A percentile compares a stretch with the other conserved stretches of the same genome.
These are phyloP conservation scores for Eugnorisma glareosa DNA, from an alignment of 2,888 invertebrate species.

Conservation along the genomic window DNA sequence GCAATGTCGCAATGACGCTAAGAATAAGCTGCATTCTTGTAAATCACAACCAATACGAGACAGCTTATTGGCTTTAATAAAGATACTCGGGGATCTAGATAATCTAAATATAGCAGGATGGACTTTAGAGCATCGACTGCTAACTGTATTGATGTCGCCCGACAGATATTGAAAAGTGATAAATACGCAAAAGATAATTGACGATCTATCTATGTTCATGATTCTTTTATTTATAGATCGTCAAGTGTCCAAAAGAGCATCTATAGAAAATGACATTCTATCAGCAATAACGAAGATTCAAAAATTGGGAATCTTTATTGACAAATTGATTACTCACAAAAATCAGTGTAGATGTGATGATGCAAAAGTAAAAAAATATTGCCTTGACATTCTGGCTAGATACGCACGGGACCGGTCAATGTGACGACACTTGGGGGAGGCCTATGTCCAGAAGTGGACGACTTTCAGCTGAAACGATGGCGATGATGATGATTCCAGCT, in stretches of 20 bases:
- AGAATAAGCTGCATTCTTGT: slow-evolving; percentile 11
- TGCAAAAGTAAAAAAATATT: background rate
- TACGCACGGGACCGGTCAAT: too few relatives aligned
- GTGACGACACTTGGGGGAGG: too few relatives aligned
- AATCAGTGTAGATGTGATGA: too few relatives aligned
- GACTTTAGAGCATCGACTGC: slow-evolving; percentile 7
- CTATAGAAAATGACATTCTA: background rate
- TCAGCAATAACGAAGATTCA: background rate
- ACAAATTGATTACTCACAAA: too few relatives aligned
- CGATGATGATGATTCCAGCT: too few relatives aligned
- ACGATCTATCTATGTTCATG: background rate
- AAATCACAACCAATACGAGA: slow-evolving; percentile 23
- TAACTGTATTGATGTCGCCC: background rate
- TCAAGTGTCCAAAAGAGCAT: background rate
- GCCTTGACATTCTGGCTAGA: too few relatives aligned
- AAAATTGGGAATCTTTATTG: too few relatives aligned
- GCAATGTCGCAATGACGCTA: background rate
- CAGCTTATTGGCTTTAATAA: slow-evolving; percentile 31
- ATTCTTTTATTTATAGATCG: background rate
- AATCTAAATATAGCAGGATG: slow-evolving; percentile 18
- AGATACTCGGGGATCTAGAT: background rate
- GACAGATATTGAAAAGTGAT: background rate
- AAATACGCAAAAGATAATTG: background rate
- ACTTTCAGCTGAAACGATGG: too few relatives aligned
- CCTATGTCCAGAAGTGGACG: too few relatives aligned